Percentiles rank a stretch among this genome's conserved stretches.
These are phyloP conservation scores for Macrophya annulata DNA, from an alignment of 2,888 invertebrate genomes.

Conservation along the genomic window DNA sequence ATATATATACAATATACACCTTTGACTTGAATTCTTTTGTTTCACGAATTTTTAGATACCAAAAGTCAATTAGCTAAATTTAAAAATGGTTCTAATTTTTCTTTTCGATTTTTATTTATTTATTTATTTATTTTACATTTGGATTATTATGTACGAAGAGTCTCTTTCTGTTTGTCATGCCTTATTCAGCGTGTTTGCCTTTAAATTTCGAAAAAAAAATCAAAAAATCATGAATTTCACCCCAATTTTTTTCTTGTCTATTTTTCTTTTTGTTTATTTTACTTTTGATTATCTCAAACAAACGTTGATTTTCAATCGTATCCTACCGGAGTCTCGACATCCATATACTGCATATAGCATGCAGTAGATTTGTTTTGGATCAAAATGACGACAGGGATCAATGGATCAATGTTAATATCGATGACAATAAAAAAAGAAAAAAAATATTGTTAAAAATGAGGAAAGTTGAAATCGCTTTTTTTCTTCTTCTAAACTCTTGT, in stretches of 20 bases:
- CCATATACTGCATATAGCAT: neutral
- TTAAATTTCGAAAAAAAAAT: neutral
- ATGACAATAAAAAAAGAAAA: too few relatives aligned
- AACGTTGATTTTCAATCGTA: neutral
- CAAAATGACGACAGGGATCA: too few relatives aligned
- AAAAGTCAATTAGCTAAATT: neutral
- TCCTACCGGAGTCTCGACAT: neutral
- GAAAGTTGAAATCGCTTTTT: conserved; percentile 18
- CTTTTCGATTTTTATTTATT: neutral
- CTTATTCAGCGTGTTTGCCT: neutral
- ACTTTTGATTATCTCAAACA: neutral
- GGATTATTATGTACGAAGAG: neutral
- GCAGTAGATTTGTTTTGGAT: neutral
- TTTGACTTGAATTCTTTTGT: neutral
- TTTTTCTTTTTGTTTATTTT: conserved; percentile 2
- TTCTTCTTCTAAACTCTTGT: conserved; percentile 1
- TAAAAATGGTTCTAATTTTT: neutral
- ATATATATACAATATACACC: too few relatives aligned
- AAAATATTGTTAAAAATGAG: neutral
- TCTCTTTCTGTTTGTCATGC: neutral
- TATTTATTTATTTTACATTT: neutral
- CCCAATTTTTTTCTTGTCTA: neutral
- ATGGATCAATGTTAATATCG: too few relatives aligned
- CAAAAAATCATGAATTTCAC: neutral
- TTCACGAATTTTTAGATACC: neutral